phyloP scores from a whole-genome alignment of 2,797 vertebrate species.

The Paedocypris micromegethes region DNA sequence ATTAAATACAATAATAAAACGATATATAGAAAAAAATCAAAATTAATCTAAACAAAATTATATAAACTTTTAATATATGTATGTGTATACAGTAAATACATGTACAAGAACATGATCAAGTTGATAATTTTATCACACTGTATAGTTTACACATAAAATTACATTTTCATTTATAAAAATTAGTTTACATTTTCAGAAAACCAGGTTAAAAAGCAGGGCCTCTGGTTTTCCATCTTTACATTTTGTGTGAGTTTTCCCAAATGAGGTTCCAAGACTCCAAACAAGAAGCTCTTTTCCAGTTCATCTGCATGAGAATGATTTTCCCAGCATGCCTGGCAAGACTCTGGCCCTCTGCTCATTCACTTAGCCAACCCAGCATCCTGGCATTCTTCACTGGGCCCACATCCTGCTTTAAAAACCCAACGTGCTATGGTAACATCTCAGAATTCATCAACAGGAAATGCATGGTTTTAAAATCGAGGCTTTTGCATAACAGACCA shows the following conservation, averaged over 20 bases:
- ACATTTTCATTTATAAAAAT: background rate
- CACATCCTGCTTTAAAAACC: constrained; percentile 64
- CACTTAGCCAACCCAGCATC: constrained; percentile 48
- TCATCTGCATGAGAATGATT: constrained; percentile 70
- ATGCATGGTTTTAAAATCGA: constrained; percentile 2
- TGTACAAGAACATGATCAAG: no score
- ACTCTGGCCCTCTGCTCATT: constrained; percentile 47
- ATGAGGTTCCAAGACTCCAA: constrained; percentile 43
- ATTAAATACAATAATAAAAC: no score
- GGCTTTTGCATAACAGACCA: constrained; percentile 10
- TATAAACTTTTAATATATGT: no score
- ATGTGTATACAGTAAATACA: no score
- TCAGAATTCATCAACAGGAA: constrained; percentile 41
- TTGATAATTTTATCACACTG: no score
- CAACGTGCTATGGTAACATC: constrained; percentile 39
- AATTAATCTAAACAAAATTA: no score
- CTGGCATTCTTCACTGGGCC: constrained; percentile 62
- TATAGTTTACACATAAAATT: background rate
- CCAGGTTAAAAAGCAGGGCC: constrained; percentile 27
- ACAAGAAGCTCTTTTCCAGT: constrained; percentile 56
- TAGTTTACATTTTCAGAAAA: background rate
- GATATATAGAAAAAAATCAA: no score
- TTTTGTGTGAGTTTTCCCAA: constrained; percentile 43
- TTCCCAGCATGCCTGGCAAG: constrained; percentile 57
- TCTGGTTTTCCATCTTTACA: constrained; percentile 16